Evolutionary conservation across 2,113 vertebrate species (phyloP).

Genomic region (Apaloderma vittatum): DNA sequence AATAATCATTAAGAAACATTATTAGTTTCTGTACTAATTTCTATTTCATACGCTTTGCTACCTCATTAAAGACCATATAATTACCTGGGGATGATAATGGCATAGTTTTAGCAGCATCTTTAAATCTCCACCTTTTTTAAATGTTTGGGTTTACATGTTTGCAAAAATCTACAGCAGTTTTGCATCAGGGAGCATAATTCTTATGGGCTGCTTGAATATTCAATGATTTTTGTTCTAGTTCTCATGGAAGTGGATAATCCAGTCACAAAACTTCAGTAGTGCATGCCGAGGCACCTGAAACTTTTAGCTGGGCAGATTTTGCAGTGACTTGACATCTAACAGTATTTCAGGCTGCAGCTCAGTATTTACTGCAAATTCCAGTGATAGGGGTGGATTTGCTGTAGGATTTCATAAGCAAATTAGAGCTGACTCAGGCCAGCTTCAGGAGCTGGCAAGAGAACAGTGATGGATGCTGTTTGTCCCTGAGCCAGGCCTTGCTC

Average conservation of each 20-base stretch:
- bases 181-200: not conserved
- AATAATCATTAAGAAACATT: not conserved
- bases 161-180: not conserved
- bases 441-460: not conserved
- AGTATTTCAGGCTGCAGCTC: not conserved
- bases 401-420: not conserved
- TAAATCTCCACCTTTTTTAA: not conserved
- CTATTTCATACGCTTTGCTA: not conserved
- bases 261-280: not conserved
- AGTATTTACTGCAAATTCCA: not conserved
- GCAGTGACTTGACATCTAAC: not conserved
- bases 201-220: not conserved
- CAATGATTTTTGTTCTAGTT: not conserved
- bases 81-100: not conserved
- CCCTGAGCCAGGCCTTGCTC: not conserved
- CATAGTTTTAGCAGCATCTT: not conserved
- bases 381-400: not conserved
- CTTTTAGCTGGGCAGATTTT: not conserved
- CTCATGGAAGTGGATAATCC: not conserved
- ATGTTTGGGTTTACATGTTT: not conserved
- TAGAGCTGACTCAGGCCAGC: not conserved
- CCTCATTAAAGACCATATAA: not conserved
- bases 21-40: conserved; percentile 38
- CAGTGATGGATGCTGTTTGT: fast-evolving
- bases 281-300: not conserved